phyloP scores from a whole-genome alignment of 2,888 invertebrate species.

The Idaea biselata region DNA sequence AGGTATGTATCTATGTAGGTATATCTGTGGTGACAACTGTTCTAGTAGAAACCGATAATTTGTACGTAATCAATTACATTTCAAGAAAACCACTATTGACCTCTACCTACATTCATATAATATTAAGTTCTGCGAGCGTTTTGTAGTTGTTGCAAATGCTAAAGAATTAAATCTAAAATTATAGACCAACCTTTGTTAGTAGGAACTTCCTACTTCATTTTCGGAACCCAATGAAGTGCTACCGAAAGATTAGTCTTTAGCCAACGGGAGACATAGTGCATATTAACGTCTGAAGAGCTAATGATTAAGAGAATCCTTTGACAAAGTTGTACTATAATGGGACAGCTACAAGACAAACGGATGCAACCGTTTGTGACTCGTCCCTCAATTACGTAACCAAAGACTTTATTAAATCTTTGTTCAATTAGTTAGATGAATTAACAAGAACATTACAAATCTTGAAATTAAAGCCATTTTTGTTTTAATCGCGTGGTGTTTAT shows the following conservation, averaged over 20 bases:
- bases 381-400: slow-evolving; percentile 61
- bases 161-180: neutral
- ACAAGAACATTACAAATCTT: neutral
- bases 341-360: slow-evolving; percentile 58
- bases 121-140: neutral
- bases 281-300: slow-evolving; percentile 30
- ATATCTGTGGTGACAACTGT: too few relatives aligned
- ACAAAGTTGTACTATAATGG: slow-evolving; percentile 47
- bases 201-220: neutral
- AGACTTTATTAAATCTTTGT: slow-evolving; percentile 23
- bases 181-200: too few relatives aligned
- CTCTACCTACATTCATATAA: too few relatives aligned
- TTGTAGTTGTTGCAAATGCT: neutral
- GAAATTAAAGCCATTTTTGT: too few relatives aligned
- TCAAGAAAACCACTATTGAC: too few relatives aligned
- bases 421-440: slow-evolving; percentile 4
- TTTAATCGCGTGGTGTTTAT: too few relatives aligned
- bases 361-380: slow-evolving; percentile 68
- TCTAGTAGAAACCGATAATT: too few relatives aligned
- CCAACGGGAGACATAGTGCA: slow-evolving; percentile 25
- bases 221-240: slow-evolving; percentile 14
- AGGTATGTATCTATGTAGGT: too few relatives aligned
- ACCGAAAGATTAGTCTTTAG: slow-evolving; percentile 16
- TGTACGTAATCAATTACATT: too few relatives aligned
- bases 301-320: slow-evolving; percentile 35